Percentiles rank a stretch among this genome's conserved stretches.
Conservation (phyloP, 1,140 invertebrate genomes). For the Sminthurides bifidus region DNA sequence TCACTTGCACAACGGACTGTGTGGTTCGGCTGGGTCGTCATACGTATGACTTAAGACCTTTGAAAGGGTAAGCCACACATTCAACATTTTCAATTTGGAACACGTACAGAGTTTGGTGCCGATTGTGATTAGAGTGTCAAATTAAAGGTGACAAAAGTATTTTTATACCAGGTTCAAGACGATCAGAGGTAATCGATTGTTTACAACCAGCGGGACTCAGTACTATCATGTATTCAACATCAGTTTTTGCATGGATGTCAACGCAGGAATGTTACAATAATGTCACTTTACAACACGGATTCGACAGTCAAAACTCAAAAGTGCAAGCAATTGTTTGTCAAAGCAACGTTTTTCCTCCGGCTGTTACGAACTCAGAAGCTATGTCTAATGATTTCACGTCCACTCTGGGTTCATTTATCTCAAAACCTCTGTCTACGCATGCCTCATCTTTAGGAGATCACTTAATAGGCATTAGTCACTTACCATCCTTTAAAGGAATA, state of each 20-base stretch:
- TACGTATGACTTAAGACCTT: constrained; percentile 40
- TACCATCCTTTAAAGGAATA: constrained; percentile 34
- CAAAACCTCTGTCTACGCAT: constrained; percentile 39
- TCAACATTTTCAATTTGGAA: not conserved
- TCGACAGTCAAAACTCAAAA: constrained; percentile 25
- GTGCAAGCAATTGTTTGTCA: constrained; percentile 40
- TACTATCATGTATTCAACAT: constrained; percentile 50
- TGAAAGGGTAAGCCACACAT: constrained; percentile 37
- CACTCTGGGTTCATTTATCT: constrained; percentile 2
- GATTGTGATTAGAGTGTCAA: constrained; percentile 5
- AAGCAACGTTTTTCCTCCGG: constrained; percentile 41
- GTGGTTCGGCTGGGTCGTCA: constrained; percentile 34
- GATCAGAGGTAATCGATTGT: constrained; percentile 40
- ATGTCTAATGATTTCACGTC: constrained; percentile 11
- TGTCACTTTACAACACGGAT: constrained; percentile 27
- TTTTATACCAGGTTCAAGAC: constrained; percentile 35
- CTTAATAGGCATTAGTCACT: constrained; percentile 39
- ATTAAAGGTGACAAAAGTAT: not conserved
- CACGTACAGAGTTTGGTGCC: not conserved
- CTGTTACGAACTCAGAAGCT: constrained; percentile 4
- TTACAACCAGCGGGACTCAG: constrained; percentile 46
- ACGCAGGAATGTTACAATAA: constrained; percentile 37
- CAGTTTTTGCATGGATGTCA: constrained; percentile 41
- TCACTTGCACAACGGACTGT: constrained; percentile 38
- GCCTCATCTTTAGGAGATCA: constrained; percentile 43